Evolutionary conservation across 2,113 vertebrate genomes (phyloP).

Genomic region (Nannobrachium achirus): DNA sequence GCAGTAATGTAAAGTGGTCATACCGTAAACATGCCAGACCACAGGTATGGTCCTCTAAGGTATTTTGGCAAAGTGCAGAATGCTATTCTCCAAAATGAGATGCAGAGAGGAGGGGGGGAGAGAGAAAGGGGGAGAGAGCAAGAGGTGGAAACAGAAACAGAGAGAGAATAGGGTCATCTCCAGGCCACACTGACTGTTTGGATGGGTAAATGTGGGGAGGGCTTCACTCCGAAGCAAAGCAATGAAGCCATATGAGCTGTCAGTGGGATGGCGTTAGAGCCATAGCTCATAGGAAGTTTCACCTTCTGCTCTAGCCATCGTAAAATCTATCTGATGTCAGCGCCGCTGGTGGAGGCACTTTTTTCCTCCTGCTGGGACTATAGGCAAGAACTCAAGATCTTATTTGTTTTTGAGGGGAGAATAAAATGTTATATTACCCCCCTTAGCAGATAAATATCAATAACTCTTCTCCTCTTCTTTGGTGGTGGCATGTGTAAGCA

Average conservation of each 20-base stretch:
- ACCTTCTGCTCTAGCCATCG: not conserved
- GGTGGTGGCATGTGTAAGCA: not conserved
- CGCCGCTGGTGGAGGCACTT: no score
- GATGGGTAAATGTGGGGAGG: not conserved
- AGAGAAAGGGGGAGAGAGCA: constrained; percentile 14
- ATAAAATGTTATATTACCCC: no score
- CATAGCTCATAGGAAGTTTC: not conserved
- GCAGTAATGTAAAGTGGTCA: no score
- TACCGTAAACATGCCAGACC: no score
- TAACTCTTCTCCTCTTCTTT: not conserved
- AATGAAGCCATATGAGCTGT: not conserved
- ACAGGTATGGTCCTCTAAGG: no score
- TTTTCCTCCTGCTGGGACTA: not conserved
- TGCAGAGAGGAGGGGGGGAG: not conserved
- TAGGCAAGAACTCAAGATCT: not conserved
- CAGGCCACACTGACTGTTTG: not conserved
- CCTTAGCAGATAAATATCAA: not conserved
- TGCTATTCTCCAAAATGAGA: not conserved
- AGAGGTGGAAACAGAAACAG: no score
- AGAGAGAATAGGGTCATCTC: not conserved
- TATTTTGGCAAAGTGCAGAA: no score
- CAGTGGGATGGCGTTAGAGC: constrained; percentile 1
- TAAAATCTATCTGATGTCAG: constrained; percentile 33
- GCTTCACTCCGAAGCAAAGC: not conserved
- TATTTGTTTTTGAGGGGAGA: no score